These are phyloP conservation scores for Propithecus deckenii DNA, from an alignment of 2,797 vertebrate genomes.

Conservation along the genomic window DNA sequence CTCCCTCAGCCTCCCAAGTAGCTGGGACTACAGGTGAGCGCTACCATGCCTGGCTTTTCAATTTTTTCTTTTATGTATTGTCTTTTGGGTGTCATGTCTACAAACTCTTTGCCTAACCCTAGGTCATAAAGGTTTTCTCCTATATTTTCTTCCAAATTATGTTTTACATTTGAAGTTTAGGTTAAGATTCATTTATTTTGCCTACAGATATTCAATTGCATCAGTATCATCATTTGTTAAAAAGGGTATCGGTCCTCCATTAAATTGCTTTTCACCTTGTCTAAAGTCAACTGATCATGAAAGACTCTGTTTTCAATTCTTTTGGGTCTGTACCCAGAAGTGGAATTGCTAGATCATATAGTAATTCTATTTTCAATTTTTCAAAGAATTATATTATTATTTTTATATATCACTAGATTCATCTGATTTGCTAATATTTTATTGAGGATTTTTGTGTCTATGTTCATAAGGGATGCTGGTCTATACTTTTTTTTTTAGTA, in stretches of 20 bases:
- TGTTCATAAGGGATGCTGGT: neutral
- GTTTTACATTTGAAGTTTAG: neutral
- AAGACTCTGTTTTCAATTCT: neutral
- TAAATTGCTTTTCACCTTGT: neutral
- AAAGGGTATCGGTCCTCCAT: neutral
- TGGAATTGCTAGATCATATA: neutral
- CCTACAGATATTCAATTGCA: neutral
- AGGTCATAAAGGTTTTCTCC: neutral
- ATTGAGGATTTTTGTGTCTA: neutral
- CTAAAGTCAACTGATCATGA: neutral
- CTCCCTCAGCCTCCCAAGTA: neutral
- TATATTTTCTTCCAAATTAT: neutral
- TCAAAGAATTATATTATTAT: neutral
- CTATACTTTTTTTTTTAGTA: neutral
- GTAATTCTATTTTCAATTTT: neutral
- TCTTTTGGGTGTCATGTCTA: neutral
- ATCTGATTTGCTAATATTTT: neutral
- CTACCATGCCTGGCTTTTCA: neutral
- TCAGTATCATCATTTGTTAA: neutral
- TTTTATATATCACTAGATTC: neutral
- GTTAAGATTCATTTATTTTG: neutral
- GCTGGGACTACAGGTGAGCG: neutral
- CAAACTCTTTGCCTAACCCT: neutral
- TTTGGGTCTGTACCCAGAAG: neutral
- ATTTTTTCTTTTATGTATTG: neutral